A percentile compares a stretch with the other conserved stretches of the same genome.
phyloP scores from a whole-genome alignment of 2,113 vertebrate genomes.

The Sitta europaea region DNA sequence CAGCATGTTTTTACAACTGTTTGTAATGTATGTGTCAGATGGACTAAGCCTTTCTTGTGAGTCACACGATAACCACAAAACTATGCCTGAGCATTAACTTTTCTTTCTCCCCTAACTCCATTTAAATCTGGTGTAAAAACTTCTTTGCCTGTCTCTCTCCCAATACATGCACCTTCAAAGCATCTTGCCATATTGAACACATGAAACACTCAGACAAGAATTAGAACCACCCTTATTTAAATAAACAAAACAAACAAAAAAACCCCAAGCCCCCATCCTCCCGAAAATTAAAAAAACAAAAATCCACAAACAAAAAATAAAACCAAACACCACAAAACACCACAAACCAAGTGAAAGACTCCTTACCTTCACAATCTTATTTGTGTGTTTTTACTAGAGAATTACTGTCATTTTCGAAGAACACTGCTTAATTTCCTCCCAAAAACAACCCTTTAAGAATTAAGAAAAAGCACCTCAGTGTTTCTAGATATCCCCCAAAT shows the following conservation, averaged over 20 bases:
- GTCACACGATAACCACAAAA: conserved; percentile 13
- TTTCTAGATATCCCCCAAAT: background rate
- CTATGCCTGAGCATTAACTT: background rate
- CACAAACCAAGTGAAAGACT: background rate
- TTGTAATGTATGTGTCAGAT: conserved; percentile 32
- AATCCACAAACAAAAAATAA: background rate
- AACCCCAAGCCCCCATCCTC: rapidly evolving
- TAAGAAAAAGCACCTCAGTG: background rate
- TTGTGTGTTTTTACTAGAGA: background rate
- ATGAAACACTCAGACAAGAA: background rate
- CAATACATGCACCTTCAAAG: background rate
- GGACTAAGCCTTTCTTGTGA: conserved; percentile 10
- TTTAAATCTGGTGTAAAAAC: background rate
- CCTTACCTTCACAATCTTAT: background rate
- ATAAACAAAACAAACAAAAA: background rate
- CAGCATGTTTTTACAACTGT: conserved; percentile 55
- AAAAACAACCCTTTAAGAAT: background rate
- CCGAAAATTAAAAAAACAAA: background rate
- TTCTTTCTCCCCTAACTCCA: background rate
- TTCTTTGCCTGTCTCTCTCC: background rate
- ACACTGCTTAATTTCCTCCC: background rate
- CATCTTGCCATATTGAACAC: background rate
- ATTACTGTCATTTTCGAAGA: background rate
- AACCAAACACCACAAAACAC: background rate
- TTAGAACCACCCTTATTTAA: background rate